Evolutionary conservation across 2,888 invertebrate genomes (phyloP), one percentile per base, ranked within the genome.

Genomic region (Aspidiotus destructor): DNA sequence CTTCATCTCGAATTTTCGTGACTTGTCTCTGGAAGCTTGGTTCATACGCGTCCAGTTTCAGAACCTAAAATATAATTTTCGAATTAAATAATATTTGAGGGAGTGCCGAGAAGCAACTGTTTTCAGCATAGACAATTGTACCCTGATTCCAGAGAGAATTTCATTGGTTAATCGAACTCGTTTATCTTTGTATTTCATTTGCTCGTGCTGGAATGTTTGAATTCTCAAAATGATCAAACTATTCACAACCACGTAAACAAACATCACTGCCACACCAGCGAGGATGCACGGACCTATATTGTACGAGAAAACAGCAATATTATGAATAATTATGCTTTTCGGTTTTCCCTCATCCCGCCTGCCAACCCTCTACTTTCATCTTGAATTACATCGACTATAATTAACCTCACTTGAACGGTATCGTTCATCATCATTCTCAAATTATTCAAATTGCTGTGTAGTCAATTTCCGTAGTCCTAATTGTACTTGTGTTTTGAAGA

Each of bases 21-120:
- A 86, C 80, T 74, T 82, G 81, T 58, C 81, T 75, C 72, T 81
- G 79, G 73, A 84, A 84, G n/a, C 83, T 82, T 28, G 79, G 77
- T 74, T 85, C 84, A 84, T 84, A 84, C 0, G 83, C 84, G 74
- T 84, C 84, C 69, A 84, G 74, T 73, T 84, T 84, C 72, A 84
- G 74, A 9, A 82, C 81, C 78, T 82, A 28, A 28, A 72, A 71
- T 58, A 44, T 10, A 41, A 57, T 53, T 15, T 28, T 16, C n/a
- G 9, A 16, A 15, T 15, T 13, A 16, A 54, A 15, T 16, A 6
- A 8, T n/a, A n/a, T n/a, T 16, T 28, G 5, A 28, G 28, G 5
- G 5, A 28, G 5, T 28, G n/a, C n/a, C 28, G 28, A 28, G 28
- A 3, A 28, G 28, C 5, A 28, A 3, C 5, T 5, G 28, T 28